phyloP scores from a whole-genome alignment of 2,888 invertebrate species.

The Nesidiocoris tenuis region DNA sequence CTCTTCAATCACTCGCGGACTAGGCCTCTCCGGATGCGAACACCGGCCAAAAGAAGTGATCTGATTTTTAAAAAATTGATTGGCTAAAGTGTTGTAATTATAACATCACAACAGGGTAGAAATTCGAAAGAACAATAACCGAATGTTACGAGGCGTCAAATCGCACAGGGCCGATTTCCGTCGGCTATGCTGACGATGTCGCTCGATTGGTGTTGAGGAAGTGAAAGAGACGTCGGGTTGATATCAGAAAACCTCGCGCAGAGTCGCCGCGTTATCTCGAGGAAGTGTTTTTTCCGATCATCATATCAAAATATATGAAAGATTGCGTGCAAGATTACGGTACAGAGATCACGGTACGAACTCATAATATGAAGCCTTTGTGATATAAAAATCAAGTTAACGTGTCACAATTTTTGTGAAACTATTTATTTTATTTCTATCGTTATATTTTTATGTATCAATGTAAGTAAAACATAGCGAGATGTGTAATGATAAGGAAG shows the following conservation, averaged over 20 bases:
- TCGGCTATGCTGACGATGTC: neutral
- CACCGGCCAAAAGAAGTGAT: neutral
- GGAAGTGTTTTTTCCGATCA: neutral
- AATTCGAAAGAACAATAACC: neutral
- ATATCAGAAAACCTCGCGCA: constrained; percentile 15
- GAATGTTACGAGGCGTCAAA: neutral
- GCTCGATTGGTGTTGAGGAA: neutral
- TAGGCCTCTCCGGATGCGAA: neutral
- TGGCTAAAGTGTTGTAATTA: neutral
- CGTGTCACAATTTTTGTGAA: constrained; percentile 46
- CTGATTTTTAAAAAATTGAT: neutral
- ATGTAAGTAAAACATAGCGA: constrained; percentile 22
- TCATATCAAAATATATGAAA: constrained; percentile 13
- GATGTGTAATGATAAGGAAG: constrained; percentile 22
- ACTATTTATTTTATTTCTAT: constrained; percentile 47
- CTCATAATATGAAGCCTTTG: constrained; percentile 45
- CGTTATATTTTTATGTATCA: constrained; percentile 47
- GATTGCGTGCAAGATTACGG: neutral
- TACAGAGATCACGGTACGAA: constrained; percentile 21
- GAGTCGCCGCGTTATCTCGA: constrained; percentile 12
- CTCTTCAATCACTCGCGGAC: neutral
- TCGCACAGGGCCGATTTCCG: neutral
- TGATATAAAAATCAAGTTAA: constrained; percentile 45
- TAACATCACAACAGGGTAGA: neutral
- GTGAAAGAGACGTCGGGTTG: neutral